These are phyloP conservation scores for Oophaga sylvatica DNA, from an alignment of 2,797 vertebrate genomes.

Conservation along the genomic window DNA sequence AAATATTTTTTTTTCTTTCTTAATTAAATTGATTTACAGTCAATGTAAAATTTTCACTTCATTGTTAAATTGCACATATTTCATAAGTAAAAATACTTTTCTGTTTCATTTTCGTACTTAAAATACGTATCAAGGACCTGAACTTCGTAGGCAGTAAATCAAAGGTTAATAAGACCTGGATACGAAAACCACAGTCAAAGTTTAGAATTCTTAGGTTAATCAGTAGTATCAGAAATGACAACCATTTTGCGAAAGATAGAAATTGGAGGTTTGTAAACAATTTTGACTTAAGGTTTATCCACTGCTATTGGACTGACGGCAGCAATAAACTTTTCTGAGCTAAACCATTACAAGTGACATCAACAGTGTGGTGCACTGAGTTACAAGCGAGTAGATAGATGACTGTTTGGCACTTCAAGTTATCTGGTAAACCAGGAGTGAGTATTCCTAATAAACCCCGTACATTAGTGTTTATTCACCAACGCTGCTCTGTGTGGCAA, in stretches of 20 bases:
- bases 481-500: background rate
- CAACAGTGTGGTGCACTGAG: slow-evolving; percentile 67
- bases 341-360: slow-evolving; percentile 66
- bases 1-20: slow-evolving; percentile 71
- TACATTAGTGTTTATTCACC: slow-evolving; percentile 56
- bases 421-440: slow-evolving; percentile 72
- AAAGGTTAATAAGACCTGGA: slow-evolving; percentile 72
- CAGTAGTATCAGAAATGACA: slow-evolving; percentile 77
- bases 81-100: slow-evolving; percentile 80
- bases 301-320: slow-evolving; percentile 75
- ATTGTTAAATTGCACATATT: slow-evolving; percentile 74
- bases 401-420: slow-evolving; percentile 76
- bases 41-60: slow-evolving; percentile 63
- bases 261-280: slow-evolving; percentile 77
- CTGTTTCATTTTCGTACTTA: slow-evolving; percentile 74
- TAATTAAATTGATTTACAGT: slow-evolving; percentile 76
- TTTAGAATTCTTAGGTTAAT: slow-evolving; percentile 76
- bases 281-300: slow-evolving; percentile 72
- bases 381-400: slow-evolving; percentile 71
- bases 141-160: slow-evolving; percentile 76
- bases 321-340: slow-evolving; percentile 74
- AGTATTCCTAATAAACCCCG: slow-evolving; percentile 66
- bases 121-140: slow-evolving; percentile 79
- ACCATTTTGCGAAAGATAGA: slow-evolving; percentile 77
- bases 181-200: slow-evolving; percentile 82